Conservation (phyloP, 2,888 invertebrate species). For the Drosophila meridionalis region DNA sequence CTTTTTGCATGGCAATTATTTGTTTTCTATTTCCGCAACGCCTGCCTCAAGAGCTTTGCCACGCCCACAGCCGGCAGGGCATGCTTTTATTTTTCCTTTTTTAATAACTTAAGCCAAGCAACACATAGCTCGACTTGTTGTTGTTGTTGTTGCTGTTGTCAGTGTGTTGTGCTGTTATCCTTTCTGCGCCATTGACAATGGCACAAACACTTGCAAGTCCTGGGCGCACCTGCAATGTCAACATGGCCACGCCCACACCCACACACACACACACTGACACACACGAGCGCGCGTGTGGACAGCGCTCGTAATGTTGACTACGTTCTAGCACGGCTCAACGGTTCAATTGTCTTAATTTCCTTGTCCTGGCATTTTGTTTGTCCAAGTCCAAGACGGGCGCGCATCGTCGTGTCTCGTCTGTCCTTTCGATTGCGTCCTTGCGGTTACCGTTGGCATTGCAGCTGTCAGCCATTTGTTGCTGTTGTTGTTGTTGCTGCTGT, state of each 20-base stretch:
- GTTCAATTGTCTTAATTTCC: constrained; percentile 82
- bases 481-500: neutral
- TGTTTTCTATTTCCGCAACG: constrained; percentile 66
- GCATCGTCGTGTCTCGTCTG: constrained; percentile 41
- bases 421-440: constrained; percentile 47
- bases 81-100: constrained; percentile 43
- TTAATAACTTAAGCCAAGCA: constrained; percentile 81
- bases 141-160: constrained; percentile 6
- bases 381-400: constrained; percentile 60
- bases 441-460: constrained; percentile 69
- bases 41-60: constrained; percentile 4
- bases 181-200: constrained; percentile 79
- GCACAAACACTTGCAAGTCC: constrained; percentile 51
- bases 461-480: constrained; percentile 53
- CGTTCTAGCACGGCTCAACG: constrained; percentile 78
- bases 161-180: constrained; percentile 66
- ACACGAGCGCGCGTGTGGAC: constrained; percentile 19
- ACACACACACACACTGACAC: constrained; percentile 17
- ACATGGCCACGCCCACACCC: constrained; percentile 67
- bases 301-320: constrained; percentile 55
- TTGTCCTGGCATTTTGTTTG: constrained; percentile 81
- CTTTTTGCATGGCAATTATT: constrained; percentile 81
- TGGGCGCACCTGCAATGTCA: constrained; percentile 79
- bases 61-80: neutral
- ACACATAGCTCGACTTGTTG: constrained; percentile 56